These are phyloP conservation scores for Tyrophagus putrescentiae DNA, from an alignment of 1,140 invertebrate species.

Conservation along the genomic window DNA sequence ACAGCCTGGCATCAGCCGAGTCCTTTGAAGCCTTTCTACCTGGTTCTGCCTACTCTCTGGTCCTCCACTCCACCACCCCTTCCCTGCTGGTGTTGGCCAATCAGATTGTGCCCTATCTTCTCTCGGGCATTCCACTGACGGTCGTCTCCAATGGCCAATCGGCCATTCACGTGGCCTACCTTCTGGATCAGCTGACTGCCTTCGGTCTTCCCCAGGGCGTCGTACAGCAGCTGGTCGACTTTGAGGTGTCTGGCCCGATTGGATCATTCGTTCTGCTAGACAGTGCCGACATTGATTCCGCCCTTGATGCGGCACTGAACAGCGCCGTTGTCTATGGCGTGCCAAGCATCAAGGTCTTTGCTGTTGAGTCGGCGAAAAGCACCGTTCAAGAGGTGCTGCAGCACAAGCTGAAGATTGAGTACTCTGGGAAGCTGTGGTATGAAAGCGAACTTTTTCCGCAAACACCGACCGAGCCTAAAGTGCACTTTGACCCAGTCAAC, in stretches of 20 bases:
- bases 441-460: background rate
- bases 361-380: constrained; percentile 1
- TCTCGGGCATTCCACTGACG: constrained; percentile 7
- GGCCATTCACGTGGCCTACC: constrained; percentile 2
- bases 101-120: constrained; percentile 14
- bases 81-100: constrained; percentile 3
- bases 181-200: background rate
- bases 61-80: background rate
- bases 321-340: background rate
- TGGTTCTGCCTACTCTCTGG: background rate
- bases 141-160: constrained; percentile 1
- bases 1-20: background rate
- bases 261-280: constrained; percentile 14
- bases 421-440: background rate
- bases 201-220: constrained; percentile 1
- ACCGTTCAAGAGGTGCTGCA: constrained; percentile 7
- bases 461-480: background rate
- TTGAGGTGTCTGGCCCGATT: constrained; percentile 5
- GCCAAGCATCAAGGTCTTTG: background rate
- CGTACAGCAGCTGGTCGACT: background rate
- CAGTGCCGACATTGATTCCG: constrained; percentile 15
- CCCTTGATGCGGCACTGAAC: background rate
- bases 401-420: constrained; percentile 1
- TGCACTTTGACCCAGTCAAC: background rate
- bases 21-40: background rate